Evolutionary conservation across 2,797 vertebrate species (phyloP).

Genomic region (Anas acuta): DNA sequence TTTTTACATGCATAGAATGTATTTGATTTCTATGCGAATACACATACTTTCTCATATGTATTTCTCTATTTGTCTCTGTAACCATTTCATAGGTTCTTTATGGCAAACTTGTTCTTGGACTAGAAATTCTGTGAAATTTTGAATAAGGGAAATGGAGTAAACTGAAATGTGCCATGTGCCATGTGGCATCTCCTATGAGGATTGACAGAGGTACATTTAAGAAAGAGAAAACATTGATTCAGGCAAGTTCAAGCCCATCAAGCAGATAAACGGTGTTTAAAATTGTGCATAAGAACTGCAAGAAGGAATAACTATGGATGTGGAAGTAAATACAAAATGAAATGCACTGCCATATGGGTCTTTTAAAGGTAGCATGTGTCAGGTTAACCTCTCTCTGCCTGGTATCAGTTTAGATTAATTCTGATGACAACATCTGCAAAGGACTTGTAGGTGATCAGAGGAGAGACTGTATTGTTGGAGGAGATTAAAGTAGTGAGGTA

Average conservation of each 20-base stretch:
- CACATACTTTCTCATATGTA: neutral
- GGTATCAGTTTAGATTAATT: conserved; percentile 9
- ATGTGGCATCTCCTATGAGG: neutral
- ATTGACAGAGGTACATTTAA: neutral
- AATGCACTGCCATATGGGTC: neutral
- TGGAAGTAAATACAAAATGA: neutral
- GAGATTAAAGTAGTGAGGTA: neutral
- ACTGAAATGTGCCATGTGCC: neutral
- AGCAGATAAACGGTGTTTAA: neutral
- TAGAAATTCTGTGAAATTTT: neutral
- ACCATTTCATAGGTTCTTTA: neutral
- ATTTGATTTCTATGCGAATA: neutral
- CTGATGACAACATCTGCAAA: neutral
- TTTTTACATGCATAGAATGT: neutral
- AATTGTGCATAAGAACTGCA: neutral
- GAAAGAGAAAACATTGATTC: neutral
- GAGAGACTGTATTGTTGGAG: neutral
- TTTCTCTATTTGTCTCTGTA: neutral
- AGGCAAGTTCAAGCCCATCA: neutral
- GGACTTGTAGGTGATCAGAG: neutral
- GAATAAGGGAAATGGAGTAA: neutral
- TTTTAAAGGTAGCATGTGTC: neutral
- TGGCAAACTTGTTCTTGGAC: neutral
- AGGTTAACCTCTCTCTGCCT: neutral
- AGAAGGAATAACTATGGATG: neutral